Percentiles rank a stretch among this genome's conserved stretches.
Conservation (phyloP, 1,140 invertebrate species). For the Diorhabda carinulata region DNA sequence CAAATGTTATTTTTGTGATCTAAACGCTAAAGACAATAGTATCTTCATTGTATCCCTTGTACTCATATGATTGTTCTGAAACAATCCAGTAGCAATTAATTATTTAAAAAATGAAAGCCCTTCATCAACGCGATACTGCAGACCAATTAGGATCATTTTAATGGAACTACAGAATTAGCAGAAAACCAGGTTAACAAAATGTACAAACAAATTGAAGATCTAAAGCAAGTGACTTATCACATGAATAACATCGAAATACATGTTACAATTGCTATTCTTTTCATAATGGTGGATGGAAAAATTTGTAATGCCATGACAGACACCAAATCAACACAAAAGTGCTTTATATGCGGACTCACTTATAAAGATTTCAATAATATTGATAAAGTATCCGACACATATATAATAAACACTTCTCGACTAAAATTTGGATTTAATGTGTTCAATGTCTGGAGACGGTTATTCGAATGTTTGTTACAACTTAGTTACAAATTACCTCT, state of each 20-base stretch:
- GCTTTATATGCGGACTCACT: conserved; percentile 15
- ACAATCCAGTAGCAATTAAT: conserved; percentile 7
- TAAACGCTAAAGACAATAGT: neutral
- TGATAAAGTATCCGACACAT: neutral
- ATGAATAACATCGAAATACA: neutral
- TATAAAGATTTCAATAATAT: conserved; percentile 19
- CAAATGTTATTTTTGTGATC: too few species aligned
- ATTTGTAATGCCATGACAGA: conserved; percentile 12
- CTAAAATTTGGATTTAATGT: too few species aligned
- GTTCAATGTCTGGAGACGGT: too few species aligned
- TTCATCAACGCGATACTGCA: conserved; percentile 21
- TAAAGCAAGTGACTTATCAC: conserved; percentile 5
- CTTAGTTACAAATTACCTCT: conserved; percentile 15
- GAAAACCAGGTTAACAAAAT: conserved; percentile 11
- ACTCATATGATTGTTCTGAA: conserved; percentile 11
- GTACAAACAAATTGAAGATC: conserved; percentile 5
- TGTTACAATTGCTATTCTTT: conserved; percentile 4
- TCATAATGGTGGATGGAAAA: conserved; percentile 21
- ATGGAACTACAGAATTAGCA: conserved; percentile 21
- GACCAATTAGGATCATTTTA: conserved; percentile 8
- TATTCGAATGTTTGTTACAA: neutral
- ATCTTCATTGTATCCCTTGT: conserved; percentile 21
- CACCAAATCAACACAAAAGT: conserved; percentile 1
- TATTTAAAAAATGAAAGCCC: neutral
- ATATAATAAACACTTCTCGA: too few species aligned